These are phyloP conservation scores for Crotophaga sulcirostris DNA, from an alignment of 2,113 vertebrate genomes.

Conservation along the genomic window DNA sequence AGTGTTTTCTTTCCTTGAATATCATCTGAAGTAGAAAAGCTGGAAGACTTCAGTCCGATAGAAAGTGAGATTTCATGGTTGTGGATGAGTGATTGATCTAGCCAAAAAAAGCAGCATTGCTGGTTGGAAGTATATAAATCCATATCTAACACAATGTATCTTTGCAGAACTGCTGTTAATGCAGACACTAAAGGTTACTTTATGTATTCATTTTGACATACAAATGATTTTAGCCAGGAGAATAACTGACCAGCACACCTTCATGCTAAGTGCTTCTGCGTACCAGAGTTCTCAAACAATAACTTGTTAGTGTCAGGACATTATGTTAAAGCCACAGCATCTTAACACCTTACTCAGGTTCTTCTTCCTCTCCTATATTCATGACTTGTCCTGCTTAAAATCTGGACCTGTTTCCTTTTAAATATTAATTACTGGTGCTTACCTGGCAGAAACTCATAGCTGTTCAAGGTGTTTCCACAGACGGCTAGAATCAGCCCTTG, in stretches of 20 bases:
- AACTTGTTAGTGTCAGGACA: fast-evolving
- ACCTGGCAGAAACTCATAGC: not conserved
- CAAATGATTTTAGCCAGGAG: not conserved
- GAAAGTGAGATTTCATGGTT: not conserved
- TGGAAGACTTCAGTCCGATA: not conserved
- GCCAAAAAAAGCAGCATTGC: not conserved
- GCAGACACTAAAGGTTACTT: not conserved
- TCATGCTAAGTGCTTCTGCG: not conserved
- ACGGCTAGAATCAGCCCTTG: not conserved
- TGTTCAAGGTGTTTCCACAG: not conserved
- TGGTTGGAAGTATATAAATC: not conserved
- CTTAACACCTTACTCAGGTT: not conserved
- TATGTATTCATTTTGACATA: not conserved
- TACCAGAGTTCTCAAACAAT: not conserved
- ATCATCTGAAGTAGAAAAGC: not conserved
- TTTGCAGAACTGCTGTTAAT: not conserved
- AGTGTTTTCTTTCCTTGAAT: not conserved
- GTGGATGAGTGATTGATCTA: not conserved
- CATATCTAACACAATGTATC: fast-evolving
- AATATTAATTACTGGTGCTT: not conserved
- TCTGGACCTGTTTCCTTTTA: not conserved
- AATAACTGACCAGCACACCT: not conserved
- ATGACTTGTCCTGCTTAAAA: not conserved
- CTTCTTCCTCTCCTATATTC: not conserved
- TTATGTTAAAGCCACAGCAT: fast-evolving